A percentile compares a stretch with the other conserved stretches of the same genome.
Conservation (phyloP, 2,797 vertebrate genomes). For the Lophotriccus pileatus region DNA sequence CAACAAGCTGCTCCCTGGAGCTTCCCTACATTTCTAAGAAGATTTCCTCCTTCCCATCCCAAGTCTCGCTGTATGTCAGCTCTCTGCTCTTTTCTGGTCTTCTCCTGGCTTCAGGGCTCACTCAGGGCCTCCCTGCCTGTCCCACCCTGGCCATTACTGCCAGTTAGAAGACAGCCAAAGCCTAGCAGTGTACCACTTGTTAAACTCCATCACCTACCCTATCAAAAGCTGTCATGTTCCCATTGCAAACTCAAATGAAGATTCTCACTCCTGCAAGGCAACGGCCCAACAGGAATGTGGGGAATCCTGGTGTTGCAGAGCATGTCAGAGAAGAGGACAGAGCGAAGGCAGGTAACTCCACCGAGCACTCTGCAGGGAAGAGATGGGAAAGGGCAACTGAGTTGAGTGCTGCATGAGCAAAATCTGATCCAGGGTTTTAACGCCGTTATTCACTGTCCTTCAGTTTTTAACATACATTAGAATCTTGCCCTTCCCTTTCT, state of each 20-base stretch:
- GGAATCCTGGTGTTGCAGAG: background rate
- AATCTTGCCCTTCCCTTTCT: background rate
- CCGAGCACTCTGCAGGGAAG: accelerated
- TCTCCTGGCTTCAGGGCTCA: background rate
- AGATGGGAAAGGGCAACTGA: background rate
- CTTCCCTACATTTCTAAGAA: accelerated
- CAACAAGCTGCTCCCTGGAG: background rate
- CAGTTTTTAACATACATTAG: background rate
- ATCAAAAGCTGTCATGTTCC: background rate
- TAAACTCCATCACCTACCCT: background rate
- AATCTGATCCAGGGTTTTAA: background rate
- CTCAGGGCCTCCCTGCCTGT: background rate
- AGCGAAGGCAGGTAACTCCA: background rate
- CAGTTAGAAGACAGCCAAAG: background rate
- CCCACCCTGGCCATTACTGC: background rate
- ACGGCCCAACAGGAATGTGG: background rate
- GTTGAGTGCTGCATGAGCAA: background rate
- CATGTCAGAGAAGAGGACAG: background rate
- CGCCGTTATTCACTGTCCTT: background rate
- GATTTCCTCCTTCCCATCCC: background rate
- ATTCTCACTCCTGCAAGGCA: background rate
- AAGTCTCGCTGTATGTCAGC: background rate
- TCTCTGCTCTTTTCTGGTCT: background rate
- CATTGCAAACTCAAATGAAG: background rate
- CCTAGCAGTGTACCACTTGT: too few species aligned